A percentile compares a stretch with the other conserved stretches of the same genome.
phyloP scores from a whole-genome alignment of 1,140 invertebrate species.

The Trachymyrmex septentrionalis region DNA sequence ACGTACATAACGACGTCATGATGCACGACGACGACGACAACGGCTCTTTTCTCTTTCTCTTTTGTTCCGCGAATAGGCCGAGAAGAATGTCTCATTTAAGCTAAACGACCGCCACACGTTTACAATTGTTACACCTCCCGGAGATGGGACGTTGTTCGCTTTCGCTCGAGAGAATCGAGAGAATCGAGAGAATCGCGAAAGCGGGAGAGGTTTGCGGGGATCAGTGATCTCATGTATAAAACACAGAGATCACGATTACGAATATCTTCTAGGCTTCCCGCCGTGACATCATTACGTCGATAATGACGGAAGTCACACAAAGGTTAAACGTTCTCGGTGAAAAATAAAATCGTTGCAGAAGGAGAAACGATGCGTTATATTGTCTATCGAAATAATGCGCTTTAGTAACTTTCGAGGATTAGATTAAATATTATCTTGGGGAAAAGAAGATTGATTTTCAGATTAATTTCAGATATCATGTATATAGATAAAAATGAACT shows the following conservation, averaged over 20 bases:
- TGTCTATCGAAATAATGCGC: background rate
- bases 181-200: too few species aligned
- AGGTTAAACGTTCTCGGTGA: slow-evolving; percentile 6
- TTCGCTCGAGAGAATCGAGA: slow-evolving; percentile 6
- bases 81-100: slow-evolving; percentile 62
- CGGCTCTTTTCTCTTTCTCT: background rate
- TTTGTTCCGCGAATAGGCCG: slow-evolving; percentile 33
- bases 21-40: slow-evolving; percentile 21
- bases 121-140: background rate
- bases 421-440: background rate
- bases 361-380: background rate
- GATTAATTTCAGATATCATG: background rate
- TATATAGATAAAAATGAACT: too few species aligned
- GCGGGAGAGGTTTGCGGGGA: background rate
- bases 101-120: slow-evolving; percentile 35
- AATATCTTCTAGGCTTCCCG: background rate
- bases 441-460: background rate
- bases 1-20: slow-evolving; percentile 41
- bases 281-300: background rate
- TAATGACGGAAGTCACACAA: slow-evolving; percentile 1
- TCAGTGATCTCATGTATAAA: slow-evolving; percentile 12
- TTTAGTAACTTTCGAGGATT: background rate
- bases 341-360: background rate
- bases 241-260: background rate
- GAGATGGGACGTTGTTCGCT: background rate